Conservation (phyloP, 2,888 invertebrate species). For the Drosophila limbata region DNA sequence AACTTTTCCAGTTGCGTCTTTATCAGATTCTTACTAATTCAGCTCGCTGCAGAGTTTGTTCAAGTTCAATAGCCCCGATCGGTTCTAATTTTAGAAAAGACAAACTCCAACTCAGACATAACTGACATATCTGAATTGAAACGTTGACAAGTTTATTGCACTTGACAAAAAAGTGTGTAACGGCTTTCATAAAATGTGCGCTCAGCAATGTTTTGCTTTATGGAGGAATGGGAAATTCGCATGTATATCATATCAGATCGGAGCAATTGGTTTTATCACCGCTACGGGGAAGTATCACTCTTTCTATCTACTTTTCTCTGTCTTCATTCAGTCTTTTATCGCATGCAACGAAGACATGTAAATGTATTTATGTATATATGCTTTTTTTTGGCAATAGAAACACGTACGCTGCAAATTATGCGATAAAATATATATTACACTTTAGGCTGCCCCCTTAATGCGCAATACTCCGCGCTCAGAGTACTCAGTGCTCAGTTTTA, state of each 20-base stretch:
- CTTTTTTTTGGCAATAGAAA: conserved; percentile 50
- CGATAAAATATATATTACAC: conserved; percentile 63
- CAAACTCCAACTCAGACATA: neutral
- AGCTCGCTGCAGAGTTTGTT: neutral
- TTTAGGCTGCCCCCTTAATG: conserved; percentile 31
- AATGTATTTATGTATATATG: neutral
- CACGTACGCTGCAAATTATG: conserved; percentile 72
- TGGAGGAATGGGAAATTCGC: conserved; percentile 10
- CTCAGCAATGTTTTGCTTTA: conserved; percentile 18
- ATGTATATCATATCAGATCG: conserved; percentile 22
- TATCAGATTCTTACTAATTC: neutral
- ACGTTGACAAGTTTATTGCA: conserved; percentile 22
- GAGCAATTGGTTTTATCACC: conserved; percentile 28
- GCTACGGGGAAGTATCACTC: conserved; percentile 28
- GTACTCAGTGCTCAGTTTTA: conserved; percentile 47
- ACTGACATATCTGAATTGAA: conserved; percentile 12
- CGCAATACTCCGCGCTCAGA: conserved; percentile 29
- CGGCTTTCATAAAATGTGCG: conserved; percentile 2
- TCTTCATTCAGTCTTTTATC: conserved; percentile 16
- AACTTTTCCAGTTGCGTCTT: neutral
- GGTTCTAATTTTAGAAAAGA: conserved; percentile 6
- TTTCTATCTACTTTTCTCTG: neutral
- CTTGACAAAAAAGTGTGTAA: conserved; percentile 2
- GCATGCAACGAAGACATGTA: conserved; percentile 21
- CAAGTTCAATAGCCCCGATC: conserved; percentile 11